Percentiles rank a stretch among this genome's conserved stretches.
These are phyloP conservation scores for Phylloscopus whistleri DNA, from an alignment of 2,113 vertebrate species.

Conservation along the genomic window DNA sequence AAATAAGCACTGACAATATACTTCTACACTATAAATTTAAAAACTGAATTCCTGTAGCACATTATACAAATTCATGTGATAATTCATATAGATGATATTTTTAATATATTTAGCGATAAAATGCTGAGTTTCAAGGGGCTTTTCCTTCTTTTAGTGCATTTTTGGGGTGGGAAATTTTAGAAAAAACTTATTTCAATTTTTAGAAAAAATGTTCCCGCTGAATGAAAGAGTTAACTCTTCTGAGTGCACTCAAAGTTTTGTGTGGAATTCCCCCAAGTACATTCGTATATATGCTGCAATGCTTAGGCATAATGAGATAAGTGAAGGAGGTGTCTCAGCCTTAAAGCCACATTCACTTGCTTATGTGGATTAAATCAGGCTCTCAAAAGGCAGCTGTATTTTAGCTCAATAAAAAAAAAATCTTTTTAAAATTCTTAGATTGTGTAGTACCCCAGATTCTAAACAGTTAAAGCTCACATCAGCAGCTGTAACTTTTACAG, in stretches of 20 bases:
- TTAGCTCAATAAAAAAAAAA: neutral
- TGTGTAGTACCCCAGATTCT: neutral
- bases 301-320: neutral
- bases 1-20: neutral
- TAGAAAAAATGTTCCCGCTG: neutral
- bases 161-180: neutral
- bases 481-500: neutral
- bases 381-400: neutral
- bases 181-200: neutral
- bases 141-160: neutral
- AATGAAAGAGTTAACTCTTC: neutral
- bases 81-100: neutral
- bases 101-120: neutral
- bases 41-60: neutral
- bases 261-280: neutral
- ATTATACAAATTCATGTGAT: neutral
- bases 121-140: neutral
- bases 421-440: neutral
- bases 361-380: constrained; percentile 23
- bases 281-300: neutral
- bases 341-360: constrained; percentile 40
- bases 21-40: neutral
- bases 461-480: neutral
- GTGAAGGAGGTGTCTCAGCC: constrained; percentile 18
- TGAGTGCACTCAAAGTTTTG: neutral